Conservation (phyloP, 2,888 invertebrate species). For the Thalpophila matura region DNA sequence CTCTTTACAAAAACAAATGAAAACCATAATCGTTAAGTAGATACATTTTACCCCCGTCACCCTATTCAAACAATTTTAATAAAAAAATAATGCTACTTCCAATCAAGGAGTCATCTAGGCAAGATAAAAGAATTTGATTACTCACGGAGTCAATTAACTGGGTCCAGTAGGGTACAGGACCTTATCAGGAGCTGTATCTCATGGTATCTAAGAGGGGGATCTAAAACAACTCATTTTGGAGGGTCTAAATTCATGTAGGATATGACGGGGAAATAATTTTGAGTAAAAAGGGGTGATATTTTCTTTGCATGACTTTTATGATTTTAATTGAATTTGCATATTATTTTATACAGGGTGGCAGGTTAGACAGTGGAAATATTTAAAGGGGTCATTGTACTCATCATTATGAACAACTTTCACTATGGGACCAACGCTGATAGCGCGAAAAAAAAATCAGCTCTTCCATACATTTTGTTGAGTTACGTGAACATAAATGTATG, state of each 20-base stretch:
- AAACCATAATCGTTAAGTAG: slow-evolving; percentile 8
- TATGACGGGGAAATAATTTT: slow-evolving; percentile 29
- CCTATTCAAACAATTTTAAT: slow-evolving; percentile 54
- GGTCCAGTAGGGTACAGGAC: slow-evolving; percentile 18
- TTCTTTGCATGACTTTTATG: slow-evolving; percentile 1
- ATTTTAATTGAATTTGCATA: neutral
- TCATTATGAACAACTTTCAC: no score
- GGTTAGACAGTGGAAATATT: no score
- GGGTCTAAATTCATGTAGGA: slow-evolving; percentile 25
- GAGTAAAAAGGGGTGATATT: slow-evolving; percentile 1
- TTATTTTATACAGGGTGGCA: no score
- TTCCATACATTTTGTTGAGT: no score
- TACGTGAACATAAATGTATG: no score
- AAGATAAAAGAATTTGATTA: slow-evolving; percentile 72
- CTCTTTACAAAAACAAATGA: slow-evolving; percentile 29
- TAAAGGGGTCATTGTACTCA: no score
- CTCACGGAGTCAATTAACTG: slow-evolving; percentile 75
- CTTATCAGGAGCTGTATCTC: slow-evolving; percentile 71
- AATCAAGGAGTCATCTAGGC: slow-evolving; percentile 67
- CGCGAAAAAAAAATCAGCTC: no score
- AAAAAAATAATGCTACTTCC: slow-evolving; percentile 59
- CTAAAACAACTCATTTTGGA: slow-evolving; percentile 68
- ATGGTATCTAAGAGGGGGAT: slow-evolving; percentile 62
- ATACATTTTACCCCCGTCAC: slow-evolving; percentile 15
- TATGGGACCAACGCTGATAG: no score